phyloP scores from a whole-genome alignment of 2,113 vertebrate species.

The Ptilorrhoa leucosticta region DNA sequence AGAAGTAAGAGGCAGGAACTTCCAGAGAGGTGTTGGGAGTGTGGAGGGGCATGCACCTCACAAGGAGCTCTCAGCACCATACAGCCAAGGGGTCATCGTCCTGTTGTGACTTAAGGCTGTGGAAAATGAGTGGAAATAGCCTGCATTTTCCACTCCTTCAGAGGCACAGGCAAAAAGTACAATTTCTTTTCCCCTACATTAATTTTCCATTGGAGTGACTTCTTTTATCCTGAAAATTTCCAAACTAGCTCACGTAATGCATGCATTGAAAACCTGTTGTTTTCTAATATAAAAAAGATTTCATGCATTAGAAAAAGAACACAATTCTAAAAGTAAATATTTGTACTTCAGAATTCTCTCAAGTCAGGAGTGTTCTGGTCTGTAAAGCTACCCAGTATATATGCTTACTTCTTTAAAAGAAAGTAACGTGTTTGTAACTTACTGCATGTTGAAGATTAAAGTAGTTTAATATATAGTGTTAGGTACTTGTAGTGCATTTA shows the following conservation, averaged over 20 bases:
- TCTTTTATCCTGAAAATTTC: neutral
- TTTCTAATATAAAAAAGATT: neutral
- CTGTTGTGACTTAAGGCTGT: neutral
- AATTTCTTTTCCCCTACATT: neutral
- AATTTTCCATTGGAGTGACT: neutral
- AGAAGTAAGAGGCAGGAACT: neutral
- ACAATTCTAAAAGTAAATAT: neutral
- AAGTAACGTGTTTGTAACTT: neutral
- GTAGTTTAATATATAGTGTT: neutral
- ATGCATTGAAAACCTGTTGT: neutral
- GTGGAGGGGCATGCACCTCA: neutral
- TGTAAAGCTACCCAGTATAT: neutral
- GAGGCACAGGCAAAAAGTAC: neutral
- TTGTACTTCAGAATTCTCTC: neutral
- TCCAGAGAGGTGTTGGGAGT: rapidly evolving
- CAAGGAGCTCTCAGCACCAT: rapidly evolving
- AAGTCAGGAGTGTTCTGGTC: neutral
- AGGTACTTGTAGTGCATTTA: neutral
- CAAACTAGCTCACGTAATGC: neutral
- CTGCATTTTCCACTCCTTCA: neutral
- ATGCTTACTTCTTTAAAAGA: neutral
- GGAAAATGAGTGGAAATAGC: neutral
- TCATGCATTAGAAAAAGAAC: neutral
- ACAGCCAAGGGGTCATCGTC: neutral
- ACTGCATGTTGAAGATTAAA: neutral